Percentiles rank a stretch among this genome's conserved stretches.
phyloP scores from a whole-genome alignment of 2,797 vertebrate genomes.

The Lagorchestes hirsutus region DNA sequence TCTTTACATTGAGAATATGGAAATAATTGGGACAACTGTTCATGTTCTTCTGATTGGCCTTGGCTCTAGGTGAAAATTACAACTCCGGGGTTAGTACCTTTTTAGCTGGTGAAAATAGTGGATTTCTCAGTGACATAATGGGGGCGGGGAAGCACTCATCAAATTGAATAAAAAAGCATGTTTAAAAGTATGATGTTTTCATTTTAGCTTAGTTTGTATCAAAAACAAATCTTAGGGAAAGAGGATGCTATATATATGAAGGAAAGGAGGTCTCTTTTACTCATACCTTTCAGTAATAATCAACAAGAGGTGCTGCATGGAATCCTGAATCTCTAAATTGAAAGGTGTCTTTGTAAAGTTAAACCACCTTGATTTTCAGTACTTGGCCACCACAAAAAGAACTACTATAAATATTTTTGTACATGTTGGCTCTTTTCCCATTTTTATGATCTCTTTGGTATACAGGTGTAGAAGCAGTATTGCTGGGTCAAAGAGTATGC shows the following conservation, averaged over 20 bases:
- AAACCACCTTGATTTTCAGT: background rate
- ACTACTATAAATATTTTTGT: too few relatives aligned
- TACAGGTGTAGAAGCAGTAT: too few relatives aligned
- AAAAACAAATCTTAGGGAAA: background rate
- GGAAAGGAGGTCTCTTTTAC: background rate
- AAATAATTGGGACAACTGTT: background rate
- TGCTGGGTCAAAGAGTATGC: too few relatives aligned
- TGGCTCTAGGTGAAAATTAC: constrained; percentile 13
- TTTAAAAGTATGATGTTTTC: background rate
- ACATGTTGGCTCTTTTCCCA: too few relatives aligned
- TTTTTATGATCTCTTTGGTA: too few relatives aligned
- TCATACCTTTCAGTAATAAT: background rate
- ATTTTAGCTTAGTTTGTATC: background rate
- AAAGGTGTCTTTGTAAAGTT: background rate
- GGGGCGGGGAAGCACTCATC: background rate
- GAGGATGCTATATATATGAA: background rate
- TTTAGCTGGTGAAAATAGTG: constrained; percentile 28
- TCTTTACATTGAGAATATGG: constrained; percentile 31
- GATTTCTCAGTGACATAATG: constrained; percentile 12
- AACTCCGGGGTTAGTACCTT: constrained; percentile 1
- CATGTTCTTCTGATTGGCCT: constrained; percentile 18
- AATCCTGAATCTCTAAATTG: constrained; percentile 21
- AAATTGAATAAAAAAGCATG: background rate
- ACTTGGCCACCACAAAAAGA: too few relatives aligned
- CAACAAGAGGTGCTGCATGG: background rate